Conservation (phyloP, 2,888 invertebrate genomes). For the Luperina testacea region DNA sequence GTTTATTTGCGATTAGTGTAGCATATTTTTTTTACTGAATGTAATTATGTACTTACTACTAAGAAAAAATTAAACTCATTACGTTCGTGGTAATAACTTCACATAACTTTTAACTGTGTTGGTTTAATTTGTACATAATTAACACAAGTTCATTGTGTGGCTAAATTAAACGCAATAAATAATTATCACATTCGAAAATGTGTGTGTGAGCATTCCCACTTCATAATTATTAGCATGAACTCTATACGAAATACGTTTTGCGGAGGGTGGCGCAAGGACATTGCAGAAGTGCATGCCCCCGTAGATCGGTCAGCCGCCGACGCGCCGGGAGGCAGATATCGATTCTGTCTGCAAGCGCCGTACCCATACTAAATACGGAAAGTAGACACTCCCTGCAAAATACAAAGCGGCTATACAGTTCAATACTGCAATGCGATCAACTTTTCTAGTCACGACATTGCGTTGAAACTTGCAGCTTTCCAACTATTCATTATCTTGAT, state of each 20-base stretch:
- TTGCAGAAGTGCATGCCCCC: conserved; percentile 77
- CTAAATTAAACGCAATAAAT: conserved; percentile 18
- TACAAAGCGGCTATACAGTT: conserved; percentile 69
- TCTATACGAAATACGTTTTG: background rate
- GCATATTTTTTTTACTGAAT: too few relatives aligned
- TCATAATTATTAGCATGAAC: conserved; percentile 10
- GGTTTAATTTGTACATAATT: conserved; percentile 29
- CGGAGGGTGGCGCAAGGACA: conserved; percentile 60
- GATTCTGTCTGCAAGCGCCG: conserved; percentile 86
- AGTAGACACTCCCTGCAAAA: conserved; percentile 73
- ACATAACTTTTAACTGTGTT: conserved; percentile 9
- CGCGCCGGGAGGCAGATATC: conserved; percentile 78
- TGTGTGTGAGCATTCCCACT: conserved; percentile 1
- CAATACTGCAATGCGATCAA: conserved; percentile 77
- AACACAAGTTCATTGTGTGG: conserved; percentile 34
- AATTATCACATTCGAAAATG: conserved; percentile 10
- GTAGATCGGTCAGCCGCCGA: conserved; percentile 76
- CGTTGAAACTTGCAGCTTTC: conserved; percentile 79
- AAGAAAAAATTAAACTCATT: conserved; percentile 3
- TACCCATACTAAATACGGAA: conserved; percentile 79
- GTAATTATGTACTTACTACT: background rate
- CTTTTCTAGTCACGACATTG: conserved; percentile 79
- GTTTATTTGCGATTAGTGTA: background rate
- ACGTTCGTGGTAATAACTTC: conserved; percentile 3
- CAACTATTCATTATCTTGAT: conserved; percentile 73